These are phyloP conservation scores for Tipula vernalis DNA, from an alignment of 2,888 invertebrate species.

Conservation along the genomic window DNA sequence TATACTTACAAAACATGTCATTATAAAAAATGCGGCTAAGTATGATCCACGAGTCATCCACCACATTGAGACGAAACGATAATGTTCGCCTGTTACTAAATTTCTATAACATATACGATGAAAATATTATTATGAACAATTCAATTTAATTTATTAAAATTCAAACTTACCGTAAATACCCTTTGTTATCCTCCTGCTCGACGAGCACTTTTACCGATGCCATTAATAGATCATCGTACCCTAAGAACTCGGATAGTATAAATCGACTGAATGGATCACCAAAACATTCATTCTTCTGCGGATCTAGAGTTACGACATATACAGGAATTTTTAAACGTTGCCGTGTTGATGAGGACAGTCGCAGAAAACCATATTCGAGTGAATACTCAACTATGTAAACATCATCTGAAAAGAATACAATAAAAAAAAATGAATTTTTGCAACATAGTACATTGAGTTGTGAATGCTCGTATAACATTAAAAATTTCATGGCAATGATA, in stretches of 20 bases:
- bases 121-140: not conserved
- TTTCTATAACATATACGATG: constrained; percentile 47
- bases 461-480: too few species aligned
- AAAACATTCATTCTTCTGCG: constrained; percentile 79
- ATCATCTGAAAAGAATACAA: constrained; percentile 46
- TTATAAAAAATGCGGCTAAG: constrained; percentile 89
- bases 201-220: constrained; percentile 90
- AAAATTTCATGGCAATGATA: too few species aligned
- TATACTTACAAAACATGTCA: constrained; percentile 94
- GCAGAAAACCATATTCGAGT: constrained; percentile 89
- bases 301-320: constrained; percentile 75
- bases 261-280: constrained; percentile 85
- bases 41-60: constrained; percentile 93
- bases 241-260: constrained; percentile 83
- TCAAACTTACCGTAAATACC: constrained; percentile 58
- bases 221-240: constrained; percentile 95
- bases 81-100: constrained; percentile 96
- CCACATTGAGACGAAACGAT: constrained; percentile 95
- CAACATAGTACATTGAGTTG: too few species aligned
- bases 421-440: too few species aligned
- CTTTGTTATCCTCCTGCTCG: constrained; percentile 93
- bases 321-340: constrained; percentile 85
- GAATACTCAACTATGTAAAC: constrained; percentile 97
- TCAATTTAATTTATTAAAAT: not conserved
- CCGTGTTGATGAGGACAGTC: constrained; percentile 76